These are phyloP conservation scores for Chaitophorus viminalis DNA, from an alignment of 2,888 invertebrate genomes.

Conservation along the genomic window DNA sequence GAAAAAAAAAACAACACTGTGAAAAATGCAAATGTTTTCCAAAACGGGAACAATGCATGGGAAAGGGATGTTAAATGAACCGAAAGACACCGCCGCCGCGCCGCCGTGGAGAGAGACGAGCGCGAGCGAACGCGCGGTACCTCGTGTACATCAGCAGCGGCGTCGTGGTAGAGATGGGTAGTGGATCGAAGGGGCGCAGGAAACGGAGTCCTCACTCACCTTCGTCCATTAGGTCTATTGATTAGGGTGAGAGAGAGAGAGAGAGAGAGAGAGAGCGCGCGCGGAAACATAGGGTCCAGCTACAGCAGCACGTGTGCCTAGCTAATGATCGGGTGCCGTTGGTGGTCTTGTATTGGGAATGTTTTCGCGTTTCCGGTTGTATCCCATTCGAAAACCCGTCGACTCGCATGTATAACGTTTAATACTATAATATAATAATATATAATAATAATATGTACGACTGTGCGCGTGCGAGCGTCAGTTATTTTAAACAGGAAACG, in stretches of 20 bases:
- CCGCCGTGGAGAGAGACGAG: conserved; percentile 7
- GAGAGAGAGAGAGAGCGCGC: background rate
- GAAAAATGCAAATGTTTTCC: conserved; percentile 60
- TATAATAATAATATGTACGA: background rate
- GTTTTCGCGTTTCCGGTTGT: conserved; percentile 60
- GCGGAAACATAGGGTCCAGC: conserved; percentile 48
- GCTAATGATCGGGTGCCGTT: conserved; percentile 55
- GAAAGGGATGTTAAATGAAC: conserved; percentile 58
- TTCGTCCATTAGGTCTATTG: conserved; percentile 59
- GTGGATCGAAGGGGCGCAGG: conserved; percentile 15
- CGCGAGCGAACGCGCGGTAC: background rate
- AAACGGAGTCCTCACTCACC: conserved; percentile 52
- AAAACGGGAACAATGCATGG: conserved; percentile 34
- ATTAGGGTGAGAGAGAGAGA: conserved; percentile 24
- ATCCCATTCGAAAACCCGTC: background rate
- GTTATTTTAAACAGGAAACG: conserved; percentile 58
- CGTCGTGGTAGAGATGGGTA: background rate
- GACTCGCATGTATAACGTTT: background rate
- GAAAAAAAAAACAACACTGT: conserved; percentile 33
- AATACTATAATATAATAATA: background rate
- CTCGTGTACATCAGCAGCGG: background rate
- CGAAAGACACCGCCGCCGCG: background rate
- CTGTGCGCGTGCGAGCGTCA: background rate
- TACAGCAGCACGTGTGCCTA: conserved; percentile 44
- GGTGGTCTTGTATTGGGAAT: conserved; percentile 53